These are phyloP conservation scores for Gymnobelideus leadbeateri DNA, from an alignment of 2,113 vertebrate species.

Conservation along the genomic window DNA sequence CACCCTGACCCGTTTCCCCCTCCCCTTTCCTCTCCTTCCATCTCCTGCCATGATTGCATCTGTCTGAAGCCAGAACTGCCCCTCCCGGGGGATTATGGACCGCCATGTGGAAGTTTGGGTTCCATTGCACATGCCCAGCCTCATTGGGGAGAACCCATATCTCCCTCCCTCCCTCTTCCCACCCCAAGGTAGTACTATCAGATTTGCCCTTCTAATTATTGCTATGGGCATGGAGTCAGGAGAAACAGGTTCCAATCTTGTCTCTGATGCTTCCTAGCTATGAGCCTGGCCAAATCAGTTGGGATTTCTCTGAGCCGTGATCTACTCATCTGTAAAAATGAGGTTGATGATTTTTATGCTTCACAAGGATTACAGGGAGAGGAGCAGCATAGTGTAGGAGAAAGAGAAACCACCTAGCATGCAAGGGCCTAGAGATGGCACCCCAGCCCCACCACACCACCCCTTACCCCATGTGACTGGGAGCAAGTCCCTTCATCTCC, in stretches of 20 bases:
- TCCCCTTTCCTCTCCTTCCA: not conserved
- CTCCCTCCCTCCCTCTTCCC: not conserved
- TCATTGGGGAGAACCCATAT: not conserved
- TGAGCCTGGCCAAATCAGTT: not conserved
- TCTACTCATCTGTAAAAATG: not conserved
- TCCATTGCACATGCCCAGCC: not conserved
- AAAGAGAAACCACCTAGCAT: not conserved
- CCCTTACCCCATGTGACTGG: too few relatives aligned
- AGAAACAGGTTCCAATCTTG: not conserved
- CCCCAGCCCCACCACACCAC: too few relatives aligned
- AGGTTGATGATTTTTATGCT: not conserved
- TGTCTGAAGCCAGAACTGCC: not conserved
- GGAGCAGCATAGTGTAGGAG: not conserved
- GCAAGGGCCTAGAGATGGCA: too few relatives aligned
- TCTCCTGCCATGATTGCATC: not conserved
- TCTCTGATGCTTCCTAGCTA: not conserved
- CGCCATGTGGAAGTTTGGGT: not conserved
- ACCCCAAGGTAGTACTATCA: not conserved
- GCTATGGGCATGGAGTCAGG: not conserved
- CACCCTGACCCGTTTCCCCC: not conserved
- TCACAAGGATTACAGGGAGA: not conserved
- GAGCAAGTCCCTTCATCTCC: too few relatives aligned
- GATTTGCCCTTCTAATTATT: not conserved
- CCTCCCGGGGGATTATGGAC: not conserved
- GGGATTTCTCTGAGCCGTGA: not conserved